Percentiles rank a stretch among this genome's conserved stretches.
These are phyloP conservation scores for Hypanus sabinus DNA, from an alignment of 2,113 vertebrate species.

Conservation along the genomic window DNA sequence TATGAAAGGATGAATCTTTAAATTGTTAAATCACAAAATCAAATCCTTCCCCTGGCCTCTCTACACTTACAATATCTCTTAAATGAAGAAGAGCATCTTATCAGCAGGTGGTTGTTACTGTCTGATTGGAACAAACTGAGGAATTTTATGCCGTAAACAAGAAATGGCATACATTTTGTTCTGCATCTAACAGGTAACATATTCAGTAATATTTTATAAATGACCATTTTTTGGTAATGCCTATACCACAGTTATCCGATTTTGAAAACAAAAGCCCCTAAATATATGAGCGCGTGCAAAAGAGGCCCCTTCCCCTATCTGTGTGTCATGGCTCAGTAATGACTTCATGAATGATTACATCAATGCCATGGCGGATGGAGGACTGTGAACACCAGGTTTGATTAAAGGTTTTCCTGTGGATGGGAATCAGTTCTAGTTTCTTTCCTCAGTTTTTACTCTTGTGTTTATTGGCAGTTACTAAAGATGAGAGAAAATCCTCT, in stretches of 20 bases:
- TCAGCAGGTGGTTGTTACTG: not conserved
- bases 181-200: too few species aligned
- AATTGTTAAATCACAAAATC: not conserved
- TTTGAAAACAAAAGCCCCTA: not conserved
- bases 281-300: too few species aligned
- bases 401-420: not conserved
- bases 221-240: not conserved
- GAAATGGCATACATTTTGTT: too few species aligned
- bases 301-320: not conserved
- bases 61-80: not conserved
- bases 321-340: not conserved
- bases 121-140: not conserved
- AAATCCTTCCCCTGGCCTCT: not conserved
- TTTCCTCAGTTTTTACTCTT: not conserved
- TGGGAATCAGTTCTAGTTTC: not conserved
- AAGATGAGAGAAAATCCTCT: not conserved
- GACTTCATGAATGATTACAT: not conserved
- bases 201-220: not conserved
- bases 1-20: not conserved
- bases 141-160: not conserved
- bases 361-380: not conserved
- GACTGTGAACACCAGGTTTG: not conserved
- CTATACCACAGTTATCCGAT: not conserved
- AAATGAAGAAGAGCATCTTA: not conserved
- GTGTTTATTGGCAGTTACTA: slow-evolving; percentile 31